Evolutionary conservation across 2,797 vertebrate genomes (phyloP), one percentile per base, ranked within the genome.

Genomic region (Antennarius maculatus): DNA sequence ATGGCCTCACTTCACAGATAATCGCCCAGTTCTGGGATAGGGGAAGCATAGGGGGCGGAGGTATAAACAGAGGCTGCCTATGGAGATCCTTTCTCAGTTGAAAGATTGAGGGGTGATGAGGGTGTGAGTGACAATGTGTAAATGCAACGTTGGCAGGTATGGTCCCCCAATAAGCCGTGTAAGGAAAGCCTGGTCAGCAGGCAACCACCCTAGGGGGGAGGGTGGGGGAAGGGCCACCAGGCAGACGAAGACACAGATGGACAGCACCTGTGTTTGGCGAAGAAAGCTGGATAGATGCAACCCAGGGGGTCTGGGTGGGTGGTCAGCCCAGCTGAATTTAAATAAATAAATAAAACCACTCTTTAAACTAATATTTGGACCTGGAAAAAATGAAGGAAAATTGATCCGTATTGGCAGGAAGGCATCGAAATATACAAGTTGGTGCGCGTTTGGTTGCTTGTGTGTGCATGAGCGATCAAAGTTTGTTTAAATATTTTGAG

Each of bases 181-280:
- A 60, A 43, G 70, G 69, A 72, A 39, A 64, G 65, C 43, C 50
- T 31, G 42, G 46, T 70, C 66, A 79, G 63, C 66, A 83, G 62
- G 70, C 74, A 72, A 61, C 71, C 77, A 76, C 69, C 58, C 43
- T 10, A 8, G 7, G 31, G 31, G 31, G 31, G 31, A 5, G 2
- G 31, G 7, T 4, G 23, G 81, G 75, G 74, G 69, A 61, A 72
- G 72, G 82, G 82, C 79, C 76, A 83, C 76, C 74, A 86, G 61
- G 80, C 71, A 85, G 76, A 74, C 71, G 77, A 66, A 79, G 66
- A 78, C 82, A 90, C 91, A 93, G 88, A 92, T 92, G 91, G 88
- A 81, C 83, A 89, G 80, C 92, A 93, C 90, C 92, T 93, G 92
- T 90, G 77, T 76, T 73, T n/a, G 59, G 63, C 78, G 57, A 80